Percentiles rank a stretch among this genome's conserved stretches.
These are phyloP conservation scores for Ctenosaura bakeri DNA, from an alignment of 2,797 vertebrate genomes.

Conservation along the genomic window DNA sequence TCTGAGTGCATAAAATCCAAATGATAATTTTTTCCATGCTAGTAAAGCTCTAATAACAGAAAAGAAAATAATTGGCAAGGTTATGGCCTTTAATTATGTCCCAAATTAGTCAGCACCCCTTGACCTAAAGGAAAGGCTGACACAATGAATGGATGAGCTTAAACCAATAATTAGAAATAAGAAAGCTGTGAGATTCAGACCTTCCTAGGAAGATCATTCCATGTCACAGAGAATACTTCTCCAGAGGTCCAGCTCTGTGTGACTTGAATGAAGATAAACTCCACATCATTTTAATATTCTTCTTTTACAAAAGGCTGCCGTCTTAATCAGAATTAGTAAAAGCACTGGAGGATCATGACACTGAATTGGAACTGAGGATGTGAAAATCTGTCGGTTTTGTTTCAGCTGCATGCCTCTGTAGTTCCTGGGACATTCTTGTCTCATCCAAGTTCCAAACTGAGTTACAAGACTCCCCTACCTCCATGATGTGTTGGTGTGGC, in stretches of 20 bases:
- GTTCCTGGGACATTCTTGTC: background rate
- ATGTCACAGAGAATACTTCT: background rate
- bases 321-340: background rate
- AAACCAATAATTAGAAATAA: background rate
- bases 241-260: background rate
- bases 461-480: background rate
- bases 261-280: background rate
- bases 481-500: background rate
- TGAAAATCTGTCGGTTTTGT: background rate
- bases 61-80: background rate
- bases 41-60: background rate
- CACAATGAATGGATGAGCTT: background rate
- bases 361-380: background rate
- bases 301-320: background rate
- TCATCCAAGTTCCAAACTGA: background rate
- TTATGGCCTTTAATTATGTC: background rate
- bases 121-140: background rate
- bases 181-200: background rate
- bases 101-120: background rate
- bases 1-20: background rate
- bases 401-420: background rate
- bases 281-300: background rate
- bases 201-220: background rate
- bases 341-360: background rate
- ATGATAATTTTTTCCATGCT: background rate